Evolutionary conservation across 2,888 invertebrate species (phyloP), one percentile per base, ranked within the genome.

Genomic region (Bugula neritina): DNA sequence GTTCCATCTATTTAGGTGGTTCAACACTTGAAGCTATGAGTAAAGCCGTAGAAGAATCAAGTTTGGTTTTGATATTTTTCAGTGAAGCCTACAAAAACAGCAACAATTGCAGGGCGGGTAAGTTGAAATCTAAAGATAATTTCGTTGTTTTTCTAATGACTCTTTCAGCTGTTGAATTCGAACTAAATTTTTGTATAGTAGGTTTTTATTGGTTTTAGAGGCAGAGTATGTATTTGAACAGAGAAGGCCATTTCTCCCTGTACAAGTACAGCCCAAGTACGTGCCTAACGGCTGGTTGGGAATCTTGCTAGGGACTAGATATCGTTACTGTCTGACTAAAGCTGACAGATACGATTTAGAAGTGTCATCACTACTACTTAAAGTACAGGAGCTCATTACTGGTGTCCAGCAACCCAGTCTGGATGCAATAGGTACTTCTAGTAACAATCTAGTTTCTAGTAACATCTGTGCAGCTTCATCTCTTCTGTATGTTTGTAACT

Each of bases 21-120:
- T 63, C 63, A 2, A 63, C 63, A 31, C n/a, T 63, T 13, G 63
- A 63, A 31, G 63, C 63, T 2, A 63, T 63, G 63, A 63, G 63
- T 34, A 63, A 2, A 34, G 63, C 63, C 13, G 31, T 63, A 13
- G 63, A 63, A 34, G 63, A 31, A 2, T 25, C 63, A 13, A 31
- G 63, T 31, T 27, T 63, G 63, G 63, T 63, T 63, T 27, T 63
- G 10, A 63, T 63, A 31, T 63, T 63, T 31, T 63, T 63, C 31
- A 63, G 63, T n/a, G 63, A 63, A 27, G 25, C 63, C 2, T 63
- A 63, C 31, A 63, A 63, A 31, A 63, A 25, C 31, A 63, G 63
- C 31, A n/a, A 31, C 63, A 63, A 63, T 27, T 63, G 63, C 31
- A 2, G 63, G 27, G 63, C 63, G 13, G 63, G 63, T 63, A 27